These are phyloP conservation scores for Drosophila formosana DNA, from an alignment of 2,888 invertebrate species.

Conservation along the genomic window DNA sequence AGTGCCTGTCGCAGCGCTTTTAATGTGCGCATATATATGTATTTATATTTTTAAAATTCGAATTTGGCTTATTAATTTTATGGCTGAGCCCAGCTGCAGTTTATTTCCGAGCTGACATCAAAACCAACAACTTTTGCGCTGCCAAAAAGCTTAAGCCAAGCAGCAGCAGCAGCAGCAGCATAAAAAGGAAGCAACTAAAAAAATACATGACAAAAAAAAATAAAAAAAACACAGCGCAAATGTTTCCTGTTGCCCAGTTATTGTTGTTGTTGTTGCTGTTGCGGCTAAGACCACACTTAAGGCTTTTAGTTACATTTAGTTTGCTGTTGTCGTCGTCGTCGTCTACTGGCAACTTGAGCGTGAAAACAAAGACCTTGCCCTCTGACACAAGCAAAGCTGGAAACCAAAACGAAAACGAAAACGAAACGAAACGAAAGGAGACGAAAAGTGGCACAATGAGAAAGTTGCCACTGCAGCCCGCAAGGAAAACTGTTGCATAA, in stretches of 20 bases:
- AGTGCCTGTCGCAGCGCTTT: not conserved
- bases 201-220: conserved; percentile 13
- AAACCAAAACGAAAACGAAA: no score
- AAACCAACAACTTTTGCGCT: conserved; percentile 21
- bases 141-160: conserved; percentile 31
- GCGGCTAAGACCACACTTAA: conserved; percentile 61
- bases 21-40: conserved; percentile 9
- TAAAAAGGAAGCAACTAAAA: conserved; percentile 16
- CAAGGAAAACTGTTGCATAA: conserved; percentile 54
- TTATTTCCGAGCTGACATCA: conserved; percentile 13
- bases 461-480: conserved; percentile 30
- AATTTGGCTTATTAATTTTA: conserved; percentile 22
- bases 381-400: conserved; percentile 10
- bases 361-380: conserved; percentile 54
- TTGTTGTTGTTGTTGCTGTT: conserved; percentile 30
- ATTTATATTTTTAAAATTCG: conserved; percentile 10
- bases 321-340: conserved; percentile 42
- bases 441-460: conserved; percentile 44
- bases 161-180: conserved; percentile 1
- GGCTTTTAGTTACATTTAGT: conserved; percentile 67
- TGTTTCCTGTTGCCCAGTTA: conserved; percentile 28
- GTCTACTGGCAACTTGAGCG: conserved; percentile 49
- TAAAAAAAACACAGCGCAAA: not conserved
- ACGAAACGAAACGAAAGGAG: conserved; percentile 3
- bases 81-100: conserved; percentile 25